Evolutionary conservation across 1,140 invertebrate species (phyloP).

Genomic region (Scaptomyza pallida): DNA sequence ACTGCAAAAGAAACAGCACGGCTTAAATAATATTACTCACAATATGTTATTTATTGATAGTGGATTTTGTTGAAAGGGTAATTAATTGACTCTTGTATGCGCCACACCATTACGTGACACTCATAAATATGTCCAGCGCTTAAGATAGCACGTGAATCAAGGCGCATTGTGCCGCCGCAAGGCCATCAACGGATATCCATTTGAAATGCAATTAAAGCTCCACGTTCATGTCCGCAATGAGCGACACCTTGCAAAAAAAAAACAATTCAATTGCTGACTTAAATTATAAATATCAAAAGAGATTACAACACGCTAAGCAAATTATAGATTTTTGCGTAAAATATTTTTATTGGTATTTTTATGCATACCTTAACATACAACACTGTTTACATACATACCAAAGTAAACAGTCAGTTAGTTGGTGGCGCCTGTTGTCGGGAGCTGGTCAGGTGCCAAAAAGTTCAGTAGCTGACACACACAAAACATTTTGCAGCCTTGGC

Average conservation of each 20-base stretch:
- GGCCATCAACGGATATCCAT: conserved; percentile 30
- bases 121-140: conserved; percentile 31
- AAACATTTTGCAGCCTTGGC: conserved; percentile 28
- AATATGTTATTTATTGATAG: conserved; percentile 8
- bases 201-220: conserved; percentile 48
- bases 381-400: too few species aligned
- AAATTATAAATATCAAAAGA: conserved; percentile 21
- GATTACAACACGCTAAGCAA: conserved; percentile 21
- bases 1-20: not conserved
- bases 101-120: not conserved
- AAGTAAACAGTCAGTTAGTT: not conserved
- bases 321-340: conserved; percentile 6
- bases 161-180: conserved; percentile 32
- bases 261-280: conserved; percentile 1
- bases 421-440: conserved; percentile 25
- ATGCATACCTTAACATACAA: conserved; percentile 24
- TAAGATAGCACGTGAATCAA: conserved; percentile 41
- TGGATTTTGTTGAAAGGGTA: conserved; percentile 21
- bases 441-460: conserved; percentile 47
- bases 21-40: not conserved
- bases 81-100: conserved; percentile 19
- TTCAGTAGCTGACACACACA: conserved; percentile 32
- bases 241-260: conserved; percentile 39
- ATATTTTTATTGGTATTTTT: conserved; percentile 27
- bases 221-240: conserved; percentile 30